A percentile compares a stretch with the other conserved stretches of the same genome.
These are phyloP conservation scores for Camelus bactrianus DNA, from an alignment of 2,113 vertebrate genomes.

Conservation along the genomic window DNA sequence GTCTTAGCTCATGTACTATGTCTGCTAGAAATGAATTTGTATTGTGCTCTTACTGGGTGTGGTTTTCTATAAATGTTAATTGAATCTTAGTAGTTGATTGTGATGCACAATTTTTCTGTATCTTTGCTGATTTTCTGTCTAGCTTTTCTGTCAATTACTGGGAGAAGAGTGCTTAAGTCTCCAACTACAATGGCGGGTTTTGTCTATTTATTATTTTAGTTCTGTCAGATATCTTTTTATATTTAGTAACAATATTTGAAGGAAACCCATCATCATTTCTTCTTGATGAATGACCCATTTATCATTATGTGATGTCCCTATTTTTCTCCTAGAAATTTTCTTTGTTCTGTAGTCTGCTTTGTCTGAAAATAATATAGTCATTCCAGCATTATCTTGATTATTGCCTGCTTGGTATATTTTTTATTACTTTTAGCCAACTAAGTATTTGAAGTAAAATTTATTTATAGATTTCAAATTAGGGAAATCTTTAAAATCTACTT, in stretches of 20 bases:
- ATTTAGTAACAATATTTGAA: background rate
- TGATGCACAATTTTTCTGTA: too few species aligned
- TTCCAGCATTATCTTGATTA: background rate
- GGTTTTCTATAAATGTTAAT: background rate
- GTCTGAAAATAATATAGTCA: background rate
- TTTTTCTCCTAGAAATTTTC: background rate
- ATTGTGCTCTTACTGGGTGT: background rate
- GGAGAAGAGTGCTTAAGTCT: background rate
- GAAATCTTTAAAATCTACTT: background rate
- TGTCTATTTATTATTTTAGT: background rate
- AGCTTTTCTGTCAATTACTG: background rate
- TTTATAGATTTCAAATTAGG: background rate
- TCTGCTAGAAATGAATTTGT: background rate
- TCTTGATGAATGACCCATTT: background rate
- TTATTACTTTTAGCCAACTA: background rate
- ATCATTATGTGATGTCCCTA: background rate
- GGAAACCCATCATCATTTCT: background rate
- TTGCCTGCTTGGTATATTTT: background rate
- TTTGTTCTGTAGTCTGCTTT: background rate
- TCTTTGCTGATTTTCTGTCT: too few species aligned
- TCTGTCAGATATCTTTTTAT: background rate
- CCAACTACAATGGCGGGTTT: background rate
- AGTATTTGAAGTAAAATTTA: background rate
- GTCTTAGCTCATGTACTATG: background rate
- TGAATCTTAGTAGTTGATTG: too few species aligned